Percentiles rank a stretch among this genome's conserved stretches.
Conservation (phyloP, 1,140 invertebrate species). For the Papilio machaon region DNA sequence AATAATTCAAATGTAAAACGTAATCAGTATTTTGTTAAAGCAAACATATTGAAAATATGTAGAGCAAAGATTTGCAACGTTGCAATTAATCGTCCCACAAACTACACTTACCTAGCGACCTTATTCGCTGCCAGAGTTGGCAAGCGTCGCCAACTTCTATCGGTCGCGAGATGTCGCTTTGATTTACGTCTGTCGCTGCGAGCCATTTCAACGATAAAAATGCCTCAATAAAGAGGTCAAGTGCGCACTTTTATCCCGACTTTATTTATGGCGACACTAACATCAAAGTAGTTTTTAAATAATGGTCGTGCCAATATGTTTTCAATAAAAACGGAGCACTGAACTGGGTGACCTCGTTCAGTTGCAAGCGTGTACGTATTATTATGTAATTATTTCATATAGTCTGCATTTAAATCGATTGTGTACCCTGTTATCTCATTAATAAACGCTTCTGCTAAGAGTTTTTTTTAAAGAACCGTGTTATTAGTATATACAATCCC, state of each 20-base stretch:
- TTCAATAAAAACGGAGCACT: conserved; percentile 33
- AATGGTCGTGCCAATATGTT: conserved; percentile 34
- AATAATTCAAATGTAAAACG: background rate
- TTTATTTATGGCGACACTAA: conserved; percentile 47
- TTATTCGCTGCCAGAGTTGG: conserved; percentile 29
- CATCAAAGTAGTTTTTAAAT: conserved; percentile 43
- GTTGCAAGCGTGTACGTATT: conserved; percentile 14
- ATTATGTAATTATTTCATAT: conserved; percentile 32
- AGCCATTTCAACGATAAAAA: conserved; percentile 50
- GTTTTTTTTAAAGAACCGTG: background rate
- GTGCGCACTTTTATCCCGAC: conserved; percentile 53
- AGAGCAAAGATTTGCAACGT: background rate
- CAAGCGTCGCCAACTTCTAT: conserved; percentile 46
- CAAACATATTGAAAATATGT: background rate
- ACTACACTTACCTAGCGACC: conserved; percentile 31
- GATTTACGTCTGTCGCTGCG: conserved; percentile 11
- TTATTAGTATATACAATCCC: background rate
- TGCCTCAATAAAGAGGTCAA: conserved; percentile 62
- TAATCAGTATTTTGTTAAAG: background rate
- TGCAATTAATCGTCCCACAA: background rate
- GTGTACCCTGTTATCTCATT: background rate
- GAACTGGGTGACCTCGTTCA: conserved; percentile 38
- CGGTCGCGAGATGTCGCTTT: conserved; percentile 35
- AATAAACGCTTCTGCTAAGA: background rate
- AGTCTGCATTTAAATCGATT: background rate